Percentiles rank a stretch among this genome's conserved stretches.
Evolutionary conservation across 2,888 invertebrate genomes (phyloP).

Genomic region (Pantelozetes paolii): DNA sequence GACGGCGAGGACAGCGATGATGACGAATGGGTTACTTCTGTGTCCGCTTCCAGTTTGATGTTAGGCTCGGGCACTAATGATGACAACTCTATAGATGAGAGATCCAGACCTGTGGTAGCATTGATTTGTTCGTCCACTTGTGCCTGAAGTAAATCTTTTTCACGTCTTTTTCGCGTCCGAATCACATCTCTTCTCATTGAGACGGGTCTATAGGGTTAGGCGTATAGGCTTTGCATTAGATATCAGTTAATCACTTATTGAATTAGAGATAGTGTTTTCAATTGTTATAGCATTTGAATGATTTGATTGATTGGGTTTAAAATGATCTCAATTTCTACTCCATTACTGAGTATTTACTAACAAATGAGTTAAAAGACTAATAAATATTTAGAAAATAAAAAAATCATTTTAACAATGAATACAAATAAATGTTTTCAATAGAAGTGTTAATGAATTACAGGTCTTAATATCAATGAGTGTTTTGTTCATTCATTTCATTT

Average conservation of each 20-base stretch:
- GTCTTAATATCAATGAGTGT: too few relatives aligned
- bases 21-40: neutral
- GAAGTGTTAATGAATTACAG: too few relatives aligned
- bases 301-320: constrained; percentile 13
- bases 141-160: constrained; percentile 11
- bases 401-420: too few relatives aligned
- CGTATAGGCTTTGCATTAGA: neutral
- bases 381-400: neutral
- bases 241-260: neutral
- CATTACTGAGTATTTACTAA: neutral
- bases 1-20: constrained; percentile 12
- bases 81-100: constrained; percentile 15
- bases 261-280: neutral
- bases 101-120: neutral
- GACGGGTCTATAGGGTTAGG: constrained; percentile 28
- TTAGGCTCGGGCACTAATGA: neutral
- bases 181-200: constrained; percentile 38
- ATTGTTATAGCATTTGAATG: neutral
- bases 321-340: neutral
- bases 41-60: constrained; percentile 12
- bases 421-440: too few relatives aligned
- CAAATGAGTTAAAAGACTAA: neutral
- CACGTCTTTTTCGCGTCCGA: constrained; percentile 35
- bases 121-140: neutral
- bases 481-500: too few relatives aligned